Evolutionary conservation across 2,888 invertebrate species (phyloP), one percentile per base, ranked within the genome.

Genomic region (Chrysodeixis includens): DNA sequence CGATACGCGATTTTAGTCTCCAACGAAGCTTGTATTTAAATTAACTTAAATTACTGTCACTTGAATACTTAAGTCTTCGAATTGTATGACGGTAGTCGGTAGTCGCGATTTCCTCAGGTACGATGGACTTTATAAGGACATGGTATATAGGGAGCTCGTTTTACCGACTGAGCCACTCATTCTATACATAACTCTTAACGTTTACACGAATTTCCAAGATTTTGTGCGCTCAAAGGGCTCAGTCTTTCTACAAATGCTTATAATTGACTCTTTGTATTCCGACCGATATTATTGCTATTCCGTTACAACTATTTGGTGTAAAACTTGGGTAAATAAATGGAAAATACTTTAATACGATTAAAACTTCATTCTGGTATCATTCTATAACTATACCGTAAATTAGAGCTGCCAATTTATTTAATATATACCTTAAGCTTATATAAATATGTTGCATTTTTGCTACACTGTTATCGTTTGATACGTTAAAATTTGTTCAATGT

Each of bases 171-270:
- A 49, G 46, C 46, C 46, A 18, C 46, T 18, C 46, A 20, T 20
- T 49, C 46, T 49, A 8, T 7, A n/a, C 7, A 7, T 16, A 44
- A 14, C 18, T 49, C 12, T 18, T 20, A 49, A 20, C 18, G 18
- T 18, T 49, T 49, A 10, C 8, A 10, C 46, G 18, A 49, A 20
- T 9, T 49, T 49, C 3, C 9, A 20, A 20, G 9, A 20, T 49
- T 49, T 49, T 49, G 46, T 49, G 46, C 46, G 46, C 46, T 20
- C 46, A 18, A 3, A 18, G 18, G 46, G 46, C 46, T 49, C 46
- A 49, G 46, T 49, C 46, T 49, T 49, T 20, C 18, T 40, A 49
- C 46, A 49, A 49, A 49, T 49, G 46, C 46, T 20, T 20, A 20
- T 49, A 49, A 49, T 49, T 49, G 46, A 49, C 46, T 49, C n/a